Base-by-base conservation (phyloP, 37 sponge, comb jelly and placozoan genomes). In the Chondrosia reniformis region DNA sequence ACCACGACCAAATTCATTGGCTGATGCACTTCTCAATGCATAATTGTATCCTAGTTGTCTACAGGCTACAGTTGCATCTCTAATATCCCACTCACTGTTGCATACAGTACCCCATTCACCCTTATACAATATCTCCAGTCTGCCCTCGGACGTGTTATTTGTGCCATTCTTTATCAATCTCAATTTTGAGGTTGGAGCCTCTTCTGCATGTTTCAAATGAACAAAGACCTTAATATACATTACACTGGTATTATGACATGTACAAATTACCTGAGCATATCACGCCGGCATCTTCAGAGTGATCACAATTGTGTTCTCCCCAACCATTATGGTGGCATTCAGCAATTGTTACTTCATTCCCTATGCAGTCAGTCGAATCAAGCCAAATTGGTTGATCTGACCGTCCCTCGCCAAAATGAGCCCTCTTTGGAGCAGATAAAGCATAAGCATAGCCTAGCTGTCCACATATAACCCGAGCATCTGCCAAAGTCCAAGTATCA, bases 381-480 rank as follows among this genome's bases (percentile, higher is more conserved):
- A 79, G 34, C 80, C 44, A 64, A 38, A 79, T 79, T 15, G 46
- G 10, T 0, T 69, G 46, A 28, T 15, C 24, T 2, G 27, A 24
- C 3, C 58, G 58, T 42, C 67, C 67, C 36, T 46, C 44, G n/a
- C 80, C 54, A 65, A 79, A 79, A 21, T 46, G 39, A 42, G 45
- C 33, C 10, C 36, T 25, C 2, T 30, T 2, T 1, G 46, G n/a
- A 21, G 80, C 62, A 34, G 64, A 55, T 17, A 66, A 45, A 13
- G 80, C 67, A 42, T 66, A 42, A 40, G 8, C 54, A 8, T 65
- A 39, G 8, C 80, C 80, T 17, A 79, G 65, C 55, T 46, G 43
- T 38, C 80, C 17, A 38, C 80, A 79, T 15, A 79, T 37, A 31
- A 79, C 80, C 45, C 25, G 5, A 15, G 80, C 46, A 63, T 79